Evolutionary conservation across 2,113 vertebrate genomes (phyloP).

Genomic region (Rhagologus leucostigma): DNA sequence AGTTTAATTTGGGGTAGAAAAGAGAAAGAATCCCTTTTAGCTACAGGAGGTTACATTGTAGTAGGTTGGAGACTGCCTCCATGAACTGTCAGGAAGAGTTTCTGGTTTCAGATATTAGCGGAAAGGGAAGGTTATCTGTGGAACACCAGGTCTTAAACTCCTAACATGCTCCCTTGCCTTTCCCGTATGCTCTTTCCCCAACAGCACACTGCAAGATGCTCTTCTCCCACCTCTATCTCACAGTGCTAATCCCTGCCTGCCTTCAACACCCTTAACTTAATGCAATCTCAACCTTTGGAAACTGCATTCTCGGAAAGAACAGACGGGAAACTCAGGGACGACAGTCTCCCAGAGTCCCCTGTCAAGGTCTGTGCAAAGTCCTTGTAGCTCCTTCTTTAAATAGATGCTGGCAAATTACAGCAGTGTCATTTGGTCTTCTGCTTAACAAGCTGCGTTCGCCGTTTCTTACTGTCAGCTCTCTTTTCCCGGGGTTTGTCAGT

Average conservation of each 20-base stretch:
- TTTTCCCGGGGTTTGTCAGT: constrained; percentile 28
- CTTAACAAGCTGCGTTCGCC: constrained; percentile 46
- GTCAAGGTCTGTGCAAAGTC: constrained; percentile 27
- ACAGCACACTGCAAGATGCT: background rate
- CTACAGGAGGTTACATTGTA: background rate
- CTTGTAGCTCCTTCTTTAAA: constrained; percentile 43
- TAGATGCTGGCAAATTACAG: constrained; percentile 44
- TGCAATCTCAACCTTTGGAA: background rate
- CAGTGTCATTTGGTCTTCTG: constrained; percentile 33
- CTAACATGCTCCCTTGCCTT: background rate
- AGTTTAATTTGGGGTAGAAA: background rate
- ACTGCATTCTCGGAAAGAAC: background rate
- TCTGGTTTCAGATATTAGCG: background rate
- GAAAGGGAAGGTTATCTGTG: background rate
- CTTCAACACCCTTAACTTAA: background rate
- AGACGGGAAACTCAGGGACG: background rate
- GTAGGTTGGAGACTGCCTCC: background rate
- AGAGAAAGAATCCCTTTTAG: background rate
- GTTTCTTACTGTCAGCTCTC: constrained; percentile 35
- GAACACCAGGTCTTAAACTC: background rate
- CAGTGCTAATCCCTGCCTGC: background rate
- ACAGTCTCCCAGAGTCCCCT: background rate
- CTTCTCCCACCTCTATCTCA: background rate
- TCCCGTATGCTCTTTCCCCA: background rate
- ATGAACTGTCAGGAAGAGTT: background rate